phyloP scores from a whole-genome alignment of 2,888 invertebrate genomes.

The Apodemia duryi region DNA sequence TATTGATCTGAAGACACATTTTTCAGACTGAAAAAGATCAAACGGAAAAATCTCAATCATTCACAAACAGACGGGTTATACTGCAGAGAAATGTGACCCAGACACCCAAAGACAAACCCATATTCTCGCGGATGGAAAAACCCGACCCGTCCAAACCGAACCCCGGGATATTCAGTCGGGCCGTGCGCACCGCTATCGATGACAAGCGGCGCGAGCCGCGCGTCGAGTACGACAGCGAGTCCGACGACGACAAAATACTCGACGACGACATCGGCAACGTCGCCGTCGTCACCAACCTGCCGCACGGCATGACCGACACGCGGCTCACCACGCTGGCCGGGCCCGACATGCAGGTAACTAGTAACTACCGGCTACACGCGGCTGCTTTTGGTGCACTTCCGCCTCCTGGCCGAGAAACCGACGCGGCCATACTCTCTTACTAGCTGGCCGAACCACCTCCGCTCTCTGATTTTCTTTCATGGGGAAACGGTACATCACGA shows the following conservation, averaged over 20 bases:
- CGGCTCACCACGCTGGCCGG: slow-evolving; percentile 64
- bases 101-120: slow-evolving; percentile 45
- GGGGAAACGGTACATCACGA: too few species aligned
- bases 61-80: slow-evolving; percentile 59
- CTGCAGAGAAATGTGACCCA: slow-evolving; percentile 47
- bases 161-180: slow-evolving; percentile 62
- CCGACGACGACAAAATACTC: slow-evolving; percentile 45
- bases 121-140: slow-evolving; percentile 48
- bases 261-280: slow-evolving; percentile 38
- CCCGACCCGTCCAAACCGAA: slow-evolving; percentile 50
- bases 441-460: too few species aligned
- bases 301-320: slow-evolving; percentile 69
- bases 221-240: slow-evolving; percentile 48
- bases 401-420: background rate
- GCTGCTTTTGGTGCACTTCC: slow-evolving; percentile 22
- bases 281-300: slow-evolving; percentile 56
- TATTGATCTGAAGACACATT: background rate
- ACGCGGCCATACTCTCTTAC: background rate
- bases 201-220: slow-evolving; percentile 45
- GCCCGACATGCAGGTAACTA: slow-evolving; percentile 64
- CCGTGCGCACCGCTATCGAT: slow-evolving; percentile 55
- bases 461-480: too few species aligned
- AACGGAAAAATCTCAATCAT: slow-evolving; percentile 37
- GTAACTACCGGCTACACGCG: slow-evolving; percentile 44
- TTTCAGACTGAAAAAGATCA: slow-evolving; percentile 36